A percentile compares a stretch with the other conserved stretches of the same genome.
phyloP scores from a whole-genome alignment of 2,888 invertebrate species.

The Cantharis flavilabris region DNA sequence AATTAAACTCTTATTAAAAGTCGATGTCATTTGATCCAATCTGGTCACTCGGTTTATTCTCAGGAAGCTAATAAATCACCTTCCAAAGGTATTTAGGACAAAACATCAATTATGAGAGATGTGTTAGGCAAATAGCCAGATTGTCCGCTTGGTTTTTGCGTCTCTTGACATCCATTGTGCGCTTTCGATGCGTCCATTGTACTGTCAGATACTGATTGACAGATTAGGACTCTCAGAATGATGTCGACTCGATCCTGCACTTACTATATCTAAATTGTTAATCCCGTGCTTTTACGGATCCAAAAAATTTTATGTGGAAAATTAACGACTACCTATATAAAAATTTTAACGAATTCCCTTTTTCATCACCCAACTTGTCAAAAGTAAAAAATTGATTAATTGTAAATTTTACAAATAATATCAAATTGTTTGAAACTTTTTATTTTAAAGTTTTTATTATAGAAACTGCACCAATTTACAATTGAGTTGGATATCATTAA shows the following conservation, averaged over 20 bases:
- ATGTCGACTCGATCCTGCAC: slow-evolving; percentile 50
- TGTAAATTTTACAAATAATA: slow-evolving; percentile 9
- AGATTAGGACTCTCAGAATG: slow-evolving; percentile 45
- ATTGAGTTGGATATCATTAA: slow-evolving; percentile 7
- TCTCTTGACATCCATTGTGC: slow-evolving; percentile 33
- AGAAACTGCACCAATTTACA: slow-evolving; percentile 10
- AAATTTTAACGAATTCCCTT: slow-evolving; percentile 13
- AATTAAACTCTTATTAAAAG: slow-evolving; percentile 2
- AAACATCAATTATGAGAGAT: slow-evolving; percentile 31
- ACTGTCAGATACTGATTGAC: slow-evolving; percentile 42
- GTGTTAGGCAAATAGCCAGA: slow-evolving; percentile 30
- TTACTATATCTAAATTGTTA: slow-evolving; percentile 51
- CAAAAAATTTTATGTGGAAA: slow-evolving; percentile 22
- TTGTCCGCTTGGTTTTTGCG: slow-evolving; percentile 31
- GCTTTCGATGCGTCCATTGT: slow-evolving; percentile 42
- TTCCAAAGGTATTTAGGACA: slow-evolving; percentile 24
- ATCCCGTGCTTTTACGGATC: slow-evolving; percentile 32
- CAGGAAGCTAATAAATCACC: slow-evolving; percentile 26
- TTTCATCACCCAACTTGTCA: not conserved
- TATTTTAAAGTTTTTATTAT: slow-evolving; percentile 4
- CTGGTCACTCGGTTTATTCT: slow-evolving; percentile 6
- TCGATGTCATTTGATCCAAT: slow-evolving; percentile 1
- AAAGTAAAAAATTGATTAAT: slow-evolving; percentile 6
- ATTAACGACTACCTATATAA: slow-evolving; percentile 18
- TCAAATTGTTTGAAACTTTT: not conserved